These are phyloP conservation scores for Piezodorus guildinii DNA, from an alignment of 1,140 invertebrate species.

Conservation along the genomic window DNA sequence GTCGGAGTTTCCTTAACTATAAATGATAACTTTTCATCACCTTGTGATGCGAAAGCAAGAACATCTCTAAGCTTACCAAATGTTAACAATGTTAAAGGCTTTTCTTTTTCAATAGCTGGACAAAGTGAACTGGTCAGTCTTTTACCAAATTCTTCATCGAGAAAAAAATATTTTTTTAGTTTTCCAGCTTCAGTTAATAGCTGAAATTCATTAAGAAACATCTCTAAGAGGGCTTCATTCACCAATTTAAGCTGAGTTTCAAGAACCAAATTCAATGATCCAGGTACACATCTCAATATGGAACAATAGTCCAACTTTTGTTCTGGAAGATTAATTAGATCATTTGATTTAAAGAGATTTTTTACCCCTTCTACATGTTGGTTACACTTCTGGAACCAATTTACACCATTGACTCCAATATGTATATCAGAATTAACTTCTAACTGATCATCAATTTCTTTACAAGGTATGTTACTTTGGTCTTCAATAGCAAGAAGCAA, in stretches of 20 bases:
- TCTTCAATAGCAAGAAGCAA: too few species aligned
- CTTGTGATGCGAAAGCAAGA: background rate
- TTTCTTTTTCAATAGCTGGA: background rate
- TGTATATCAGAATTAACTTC: background rate
- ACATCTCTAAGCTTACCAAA: background rate
- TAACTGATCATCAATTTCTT: background rate
- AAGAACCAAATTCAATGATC: background rate
- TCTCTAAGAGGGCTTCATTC: background rate
- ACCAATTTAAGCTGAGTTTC: background rate
- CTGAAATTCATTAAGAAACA: background rate
- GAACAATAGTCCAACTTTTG: background rate
- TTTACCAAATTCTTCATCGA: constrained; percentile 1
- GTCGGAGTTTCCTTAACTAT: background rate
- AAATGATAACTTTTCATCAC: background rate
- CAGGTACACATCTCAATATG: background rate
- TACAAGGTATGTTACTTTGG: background rate
- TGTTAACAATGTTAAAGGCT: background rate
- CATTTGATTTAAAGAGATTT: background rate
- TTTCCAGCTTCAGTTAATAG: background rate
- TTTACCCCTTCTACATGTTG: background rate
- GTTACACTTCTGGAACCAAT: background rate
- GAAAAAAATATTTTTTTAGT: background rate
- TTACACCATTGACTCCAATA: background rate
- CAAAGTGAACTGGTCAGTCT: background rate
- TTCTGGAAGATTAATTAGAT: background rate